Conservation (phyloP, 2,113 vertebrate genomes). For the Clarias magur region DNA sequence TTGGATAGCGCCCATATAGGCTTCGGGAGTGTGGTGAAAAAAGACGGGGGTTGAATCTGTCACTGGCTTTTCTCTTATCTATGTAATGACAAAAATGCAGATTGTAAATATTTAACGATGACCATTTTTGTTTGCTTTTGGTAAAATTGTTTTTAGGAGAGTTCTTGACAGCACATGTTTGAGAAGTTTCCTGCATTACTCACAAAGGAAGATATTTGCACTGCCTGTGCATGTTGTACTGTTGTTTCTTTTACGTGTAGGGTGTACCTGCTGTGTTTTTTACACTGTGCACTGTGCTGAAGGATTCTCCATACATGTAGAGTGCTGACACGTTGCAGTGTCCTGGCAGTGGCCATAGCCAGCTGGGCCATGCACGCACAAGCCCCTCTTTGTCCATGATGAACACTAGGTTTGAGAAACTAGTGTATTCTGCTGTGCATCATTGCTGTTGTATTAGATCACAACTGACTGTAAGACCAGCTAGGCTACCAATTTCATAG, state of each 20-base stretch:
- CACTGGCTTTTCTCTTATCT: background rate
- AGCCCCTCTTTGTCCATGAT: slow-evolving; percentile 47
- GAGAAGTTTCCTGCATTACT: background rate
- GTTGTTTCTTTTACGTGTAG: background rate
- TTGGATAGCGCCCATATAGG: slow-evolving; percentile 23
- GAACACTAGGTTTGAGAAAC: background rate
- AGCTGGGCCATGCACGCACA: slow-evolving; percentile 46
- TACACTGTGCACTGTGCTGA: background rate
- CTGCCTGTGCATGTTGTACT: background rate
- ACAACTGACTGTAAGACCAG: slow-evolving; percentile 4
- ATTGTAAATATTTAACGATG: background rate
- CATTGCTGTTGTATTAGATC: slow-evolving; percentile 6
- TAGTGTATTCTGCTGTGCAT: slow-evolving; percentile 13
- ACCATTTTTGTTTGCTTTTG: background rate
- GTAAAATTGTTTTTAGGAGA: background rate
- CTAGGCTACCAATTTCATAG: background rate
- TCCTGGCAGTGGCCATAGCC: slow-evolving; percentile 32
- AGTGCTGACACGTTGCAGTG: slow-evolving; percentile 12
- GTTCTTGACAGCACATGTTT: background rate
- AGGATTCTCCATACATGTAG: slow-evolving; percentile 4
- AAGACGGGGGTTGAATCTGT: slow-evolving; percentile 3
- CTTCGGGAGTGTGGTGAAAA: slow-evolving; percentile 27
- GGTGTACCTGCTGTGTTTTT: background rate
- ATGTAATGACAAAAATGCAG: slow-evolving; percentile 5
- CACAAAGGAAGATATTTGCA: background rate